Evolutionary conservation across 2,797 vertebrate species (phyloP), one percentile per base, ranked within the genome.

Genomic region (Denticeps clupeoides): DNA sequence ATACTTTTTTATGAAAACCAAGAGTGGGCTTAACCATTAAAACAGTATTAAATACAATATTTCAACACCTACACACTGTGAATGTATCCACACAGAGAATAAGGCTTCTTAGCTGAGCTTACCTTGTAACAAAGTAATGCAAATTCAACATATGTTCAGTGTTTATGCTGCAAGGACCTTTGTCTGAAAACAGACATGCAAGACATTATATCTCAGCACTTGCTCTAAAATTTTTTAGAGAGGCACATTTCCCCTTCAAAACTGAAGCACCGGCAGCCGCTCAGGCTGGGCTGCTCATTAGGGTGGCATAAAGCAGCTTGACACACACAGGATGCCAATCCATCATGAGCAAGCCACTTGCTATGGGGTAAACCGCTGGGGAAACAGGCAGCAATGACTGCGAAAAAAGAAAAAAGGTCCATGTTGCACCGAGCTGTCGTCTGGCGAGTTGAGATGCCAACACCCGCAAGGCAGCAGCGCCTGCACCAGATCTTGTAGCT

Each of bases 281-380:
- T 67, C 59, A 41, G 62, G 64, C 69, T 69, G 60, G 70, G 69
- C 67, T 71, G 60, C 75, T 83, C 77, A 82, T 80, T 80, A 81
- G 73, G 76, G 73, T 71, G 59, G 75, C 69, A 76, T 78, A 78
- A 78, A 80, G 77, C 73, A 70, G 72, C 73, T 77, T 77, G 77
- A 81, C 78, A 78, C 74, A 71, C 68, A 65, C 68, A 69, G 68
- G 75, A 80, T 71, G 77, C 74, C 81, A 80, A 77, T 82, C 79
- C 74, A 81, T 85, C 80, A 82, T 71, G 66, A 67, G 68, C 47
- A 63, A 73, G 70, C 65, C 68, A 70, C 70, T 73, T 73, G 70
- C 71, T 70, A 71, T 67, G 49, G 38, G 33, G 40, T 55, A 45
- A 18, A 12, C 33, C 23, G 4, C 35, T 38, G 18, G 31, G 35